These are phyloP conservation scores for Phaethon lepturus DNA, from an alignment of 2,113 vertebrate species.

Conservation along the genomic window DNA sequence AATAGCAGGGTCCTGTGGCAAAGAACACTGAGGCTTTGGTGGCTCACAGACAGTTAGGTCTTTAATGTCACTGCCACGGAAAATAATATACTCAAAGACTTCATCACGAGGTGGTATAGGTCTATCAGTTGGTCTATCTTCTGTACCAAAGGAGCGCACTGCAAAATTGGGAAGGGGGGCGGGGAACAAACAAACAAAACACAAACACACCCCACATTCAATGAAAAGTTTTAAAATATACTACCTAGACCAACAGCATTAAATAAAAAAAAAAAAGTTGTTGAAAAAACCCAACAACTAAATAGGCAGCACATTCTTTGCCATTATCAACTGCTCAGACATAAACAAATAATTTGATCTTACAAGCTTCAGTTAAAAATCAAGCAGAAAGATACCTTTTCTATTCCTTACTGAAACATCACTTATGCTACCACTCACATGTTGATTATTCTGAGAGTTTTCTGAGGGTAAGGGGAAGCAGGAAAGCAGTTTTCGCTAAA, in stretches of 20 bases:
- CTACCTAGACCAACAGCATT: background rate
- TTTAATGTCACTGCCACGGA: constrained; percentile 96
- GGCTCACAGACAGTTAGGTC: constrained; percentile 97
- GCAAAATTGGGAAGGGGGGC: background rate
- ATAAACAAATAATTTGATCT: background rate
- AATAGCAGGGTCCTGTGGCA: constrained; percentile 97
- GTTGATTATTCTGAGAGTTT: background rate
- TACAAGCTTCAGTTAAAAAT: background rate
- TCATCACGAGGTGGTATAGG: constrained; percentile 96
- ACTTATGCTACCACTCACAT: background rate
- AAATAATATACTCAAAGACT: constrained; percentile 98
- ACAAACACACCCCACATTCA: background rate
- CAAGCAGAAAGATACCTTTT: background rate
- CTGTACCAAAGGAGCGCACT: constrained; percentile 97
- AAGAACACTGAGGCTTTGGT: constrained; percentile 90
- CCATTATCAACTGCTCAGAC: background rate
- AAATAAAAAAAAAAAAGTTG: background rate
- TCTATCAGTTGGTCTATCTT: constrained; percentile 94
- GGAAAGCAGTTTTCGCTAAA: background rate
- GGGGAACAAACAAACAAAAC: background rate
- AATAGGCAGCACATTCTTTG: background rate
- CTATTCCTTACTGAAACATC: background rate
- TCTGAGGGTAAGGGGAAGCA: background rate
- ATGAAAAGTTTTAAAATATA: background rate
- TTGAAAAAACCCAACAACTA: background rate